Base-by-base conservation (phyloP, 2,888 invertebrate species). In the Pyrgus malvae region DNA sequence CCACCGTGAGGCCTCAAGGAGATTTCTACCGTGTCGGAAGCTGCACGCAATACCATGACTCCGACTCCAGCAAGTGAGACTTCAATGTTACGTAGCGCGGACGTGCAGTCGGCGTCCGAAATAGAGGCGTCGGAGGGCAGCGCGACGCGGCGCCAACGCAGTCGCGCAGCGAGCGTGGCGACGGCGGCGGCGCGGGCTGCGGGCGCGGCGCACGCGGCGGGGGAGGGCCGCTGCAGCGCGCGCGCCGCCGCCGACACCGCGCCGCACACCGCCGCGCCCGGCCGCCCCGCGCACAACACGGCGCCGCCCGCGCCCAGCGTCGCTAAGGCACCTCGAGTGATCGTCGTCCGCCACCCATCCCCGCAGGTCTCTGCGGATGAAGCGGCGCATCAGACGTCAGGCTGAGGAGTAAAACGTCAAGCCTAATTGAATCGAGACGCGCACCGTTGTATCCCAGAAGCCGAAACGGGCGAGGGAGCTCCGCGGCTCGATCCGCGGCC, bases 291-390 rank as follows among this genome's bases (percentile, higher is more conserved):
- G 53, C 62, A 45, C 40, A 57, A 49, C 23, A 61, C 57, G 70
- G 76, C 44, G 64, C 78, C 49, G 46, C 61, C 62, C 70, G 63
- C 60, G 68, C 75, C 51, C 50, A 70, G 66, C 74, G 76, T 44
- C 62, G 67, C 46, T 55, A 69, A 4, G 65, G 72, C 55, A 72
- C 76, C 33, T 62, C 66, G 72, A 70, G 72, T 16, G 72, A 42
- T 68, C 63, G 51, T 74, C 71, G 37, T 57, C 64, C 63, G 68
- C 66, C 64, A 79, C 64, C 58, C 76, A 65, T 59, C 58, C 1
- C 80, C 83, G 61, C 85, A 84, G 1, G 84, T 84, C 27, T 83
- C 86, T 83, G 65, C 14, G 44, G 54, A 7, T 29, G 40, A 12
- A 8, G 35, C 8, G 1, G 2, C 8, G 9, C n/a, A 6, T 35